Percentiles rank a stretch among this genome's conserved stretches.
phyloP scores from a whole-genome alignment of 1,140 invertebrate genomes.

The Agrypnia vestita region DNA sequence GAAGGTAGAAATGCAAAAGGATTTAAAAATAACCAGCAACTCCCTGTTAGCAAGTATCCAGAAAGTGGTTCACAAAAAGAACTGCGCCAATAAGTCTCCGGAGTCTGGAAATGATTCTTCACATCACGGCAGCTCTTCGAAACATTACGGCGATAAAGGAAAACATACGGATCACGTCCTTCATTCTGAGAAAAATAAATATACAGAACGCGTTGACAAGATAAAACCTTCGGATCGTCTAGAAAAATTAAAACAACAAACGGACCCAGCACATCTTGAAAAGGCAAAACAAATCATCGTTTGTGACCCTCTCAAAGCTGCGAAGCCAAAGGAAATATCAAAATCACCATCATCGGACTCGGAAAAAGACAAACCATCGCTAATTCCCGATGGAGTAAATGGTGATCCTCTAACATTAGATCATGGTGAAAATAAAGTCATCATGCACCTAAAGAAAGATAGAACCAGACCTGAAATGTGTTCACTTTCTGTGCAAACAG shows the following conservation, averaged over 20 bases:
- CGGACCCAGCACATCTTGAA: not conserved
- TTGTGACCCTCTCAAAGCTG: not conserved
- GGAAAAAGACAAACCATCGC: not conserved
- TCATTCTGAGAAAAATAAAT: not conserved
- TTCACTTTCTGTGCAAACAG: slow-evolving; percentile 72
- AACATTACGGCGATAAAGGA: slow-evolving; percentile 13
- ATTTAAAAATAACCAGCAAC: slow-evolving; percentile 74
- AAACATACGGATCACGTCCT: not conserved
- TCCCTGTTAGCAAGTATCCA: slow-evolving; percentile 77
- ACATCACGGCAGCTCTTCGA: not conserved
- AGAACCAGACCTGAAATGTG: slow-evolving; percentile 67
- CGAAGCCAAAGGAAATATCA: not conserved
- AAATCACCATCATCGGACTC: slow-evolving; percentile 3
- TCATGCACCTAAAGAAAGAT: slow-evolving; percentile 76
- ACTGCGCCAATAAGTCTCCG: slow-evolving; percentile 47
- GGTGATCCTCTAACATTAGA: slow-evolving; percentile 63
- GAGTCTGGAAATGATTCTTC: not conserved
- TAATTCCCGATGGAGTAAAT: not conserved
- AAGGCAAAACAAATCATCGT: not conserved
- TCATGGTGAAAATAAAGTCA: slow-evolving; percentile 78
- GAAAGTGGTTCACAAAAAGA: slow-evolving; percentile 74
- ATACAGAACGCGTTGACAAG: not conserved
- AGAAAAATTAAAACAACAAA: not conserved
- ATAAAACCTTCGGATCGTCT: not conserved
- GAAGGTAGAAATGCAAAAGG: slow-evolving; percentile 71